Evolutionary conservation across 2,113 vertebrate species (phyloP).

Genomic region (Clupea harengus): DNA sequence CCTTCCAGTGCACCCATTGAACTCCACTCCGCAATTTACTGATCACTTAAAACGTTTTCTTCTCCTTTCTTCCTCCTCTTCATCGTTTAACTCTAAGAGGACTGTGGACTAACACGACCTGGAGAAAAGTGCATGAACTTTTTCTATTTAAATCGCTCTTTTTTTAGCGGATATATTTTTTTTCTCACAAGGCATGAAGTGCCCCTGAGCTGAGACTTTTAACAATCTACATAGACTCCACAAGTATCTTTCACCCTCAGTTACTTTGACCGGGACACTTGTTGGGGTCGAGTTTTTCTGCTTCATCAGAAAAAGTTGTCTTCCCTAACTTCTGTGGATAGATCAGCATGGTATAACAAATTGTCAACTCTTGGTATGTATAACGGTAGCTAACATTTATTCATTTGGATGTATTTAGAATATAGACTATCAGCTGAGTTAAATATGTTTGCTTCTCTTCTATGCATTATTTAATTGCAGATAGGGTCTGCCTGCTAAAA

Average conservation of each 20-base stretch:
- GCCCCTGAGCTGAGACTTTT: not conserved
- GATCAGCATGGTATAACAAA: not conserved
- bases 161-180: not conserved
- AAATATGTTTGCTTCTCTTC: not conserved
- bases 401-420: not conserved
- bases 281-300: not conserved
- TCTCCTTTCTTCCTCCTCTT: slow-evolving; percentile 21
- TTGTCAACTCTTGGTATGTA: not conserved
- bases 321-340: not conserved
- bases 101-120: slow-evolving; percentile 28
- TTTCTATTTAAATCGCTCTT: slow-evolving; percentile 11
- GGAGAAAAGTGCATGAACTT: slow-evolving; percentile 15
- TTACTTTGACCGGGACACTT: not conserved
- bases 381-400: not conserved
- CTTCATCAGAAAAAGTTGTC: not conserved
- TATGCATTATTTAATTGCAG: not conserved
- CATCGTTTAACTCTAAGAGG: slow-evolving; percentile 43
- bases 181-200: not conserved
- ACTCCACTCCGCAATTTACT: slow-evolving; percentile 76
- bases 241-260: not conserved
- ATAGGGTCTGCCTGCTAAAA: not conserved
- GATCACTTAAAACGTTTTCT: slow-evolving; percentile 55
- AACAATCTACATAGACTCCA: not conserved
- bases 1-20: slow-evolving; percentile 48
- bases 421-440: not conserved